Percentiles rank a stretch among this genome's conserved stretches.
phyloP scores from a whole-genome alignment of 2,888 invertebrate genomes.

The Cataglyphis altisquamis region DNA sequence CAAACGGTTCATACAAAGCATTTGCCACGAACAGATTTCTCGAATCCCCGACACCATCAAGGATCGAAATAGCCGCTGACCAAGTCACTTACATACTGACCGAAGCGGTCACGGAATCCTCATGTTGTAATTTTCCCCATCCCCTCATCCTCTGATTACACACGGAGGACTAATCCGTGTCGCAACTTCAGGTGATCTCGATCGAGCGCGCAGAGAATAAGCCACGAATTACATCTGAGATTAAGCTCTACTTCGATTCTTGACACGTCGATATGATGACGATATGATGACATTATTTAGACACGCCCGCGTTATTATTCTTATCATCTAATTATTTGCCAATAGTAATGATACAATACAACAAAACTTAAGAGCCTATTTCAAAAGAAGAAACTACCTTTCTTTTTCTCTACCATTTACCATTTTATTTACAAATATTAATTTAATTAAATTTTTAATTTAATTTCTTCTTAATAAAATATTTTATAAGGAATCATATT shows the following conservation, averaged over 20 bases:
- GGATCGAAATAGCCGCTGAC: constrained; percentile 53
- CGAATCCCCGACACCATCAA: constrained; percentile 46
- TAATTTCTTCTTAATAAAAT: not conserved
- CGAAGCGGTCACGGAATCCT: constrained; percentile 45
- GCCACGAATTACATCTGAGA: constrained; percentile 46
- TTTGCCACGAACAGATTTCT: constrained; percentile 45
- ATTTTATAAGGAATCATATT: not conserved
- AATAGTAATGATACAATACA: not conserved
- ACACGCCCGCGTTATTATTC: not conserved
- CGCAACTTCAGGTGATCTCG: constrained; percentile 54
- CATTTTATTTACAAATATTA: not conserved
- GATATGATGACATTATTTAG: not conserved
- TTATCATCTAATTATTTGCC: not conserved
- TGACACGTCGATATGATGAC: not conserved
- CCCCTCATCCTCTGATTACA: constrained; percentile 50
- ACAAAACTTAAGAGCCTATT: not conserved
- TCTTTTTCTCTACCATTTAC: not conserved
- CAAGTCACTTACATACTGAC: constrained; percentile 57
- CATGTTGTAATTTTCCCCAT: constrained; percentile 51
- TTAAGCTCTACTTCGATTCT: constrained; percentile 15
- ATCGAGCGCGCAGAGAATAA: constrained; percentile 39
- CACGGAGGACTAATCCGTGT: constrained; percentile 53
- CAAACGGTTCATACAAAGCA: constrained; percentile 39
- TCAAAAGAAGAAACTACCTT: not conserved
- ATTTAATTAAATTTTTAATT: not conserved